Evolutionary conservation across 2,113 vertebrate genomes (phyloP), one percentile per base, ranked within the genome.

Genomic region (Muntiacus reevesi): DNA sequence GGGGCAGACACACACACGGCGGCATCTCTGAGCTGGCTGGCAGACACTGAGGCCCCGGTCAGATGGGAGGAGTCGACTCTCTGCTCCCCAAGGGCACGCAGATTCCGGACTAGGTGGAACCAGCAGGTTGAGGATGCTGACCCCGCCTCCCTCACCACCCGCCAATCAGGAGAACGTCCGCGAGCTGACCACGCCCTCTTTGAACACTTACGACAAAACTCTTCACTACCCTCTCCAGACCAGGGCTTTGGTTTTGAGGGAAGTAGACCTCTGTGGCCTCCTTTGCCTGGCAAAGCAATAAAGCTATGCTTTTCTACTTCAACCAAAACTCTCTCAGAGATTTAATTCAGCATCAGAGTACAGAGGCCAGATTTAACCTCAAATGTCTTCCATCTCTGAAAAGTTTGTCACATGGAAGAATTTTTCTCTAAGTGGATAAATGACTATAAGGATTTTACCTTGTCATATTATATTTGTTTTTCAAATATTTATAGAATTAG

Each of bases 1-100:
- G 4, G 45, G 78, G 28, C 47, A 21, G 45, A 28, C 16, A 2
- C 5, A 2, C 28, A 7, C 15, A 0, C 0, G 3, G 7, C 30
- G 0, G 47, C 0, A 3, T 33, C 5, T 30, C 1, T 6, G 28
- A 12, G 16, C 45, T 33, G 47, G 21, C 3, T 21, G 17, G 9
- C 78, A 21, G 47, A 21, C 0, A 12, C 47, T 21, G 78, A 33
- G 17, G 9, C 47, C 78, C 5, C 1, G 16, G 7, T 5, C 28
- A 19, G 9, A 6, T 1, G 1, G 2, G 28, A 52, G 47, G 30
- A 12, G 9, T 3, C 2, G 9, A 2, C 30, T 33, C 14, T 19
- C 28, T 12, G 28, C 9, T 52, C 5, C 78, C 27, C 2, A 21
- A 33, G 28, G 12, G 47, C 16, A 12, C 0, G 5, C 3, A 13